Base-by-base conservation (phyloP, 2,113 vertebrate genomes). In the Cisticola juncidis region DNA sequence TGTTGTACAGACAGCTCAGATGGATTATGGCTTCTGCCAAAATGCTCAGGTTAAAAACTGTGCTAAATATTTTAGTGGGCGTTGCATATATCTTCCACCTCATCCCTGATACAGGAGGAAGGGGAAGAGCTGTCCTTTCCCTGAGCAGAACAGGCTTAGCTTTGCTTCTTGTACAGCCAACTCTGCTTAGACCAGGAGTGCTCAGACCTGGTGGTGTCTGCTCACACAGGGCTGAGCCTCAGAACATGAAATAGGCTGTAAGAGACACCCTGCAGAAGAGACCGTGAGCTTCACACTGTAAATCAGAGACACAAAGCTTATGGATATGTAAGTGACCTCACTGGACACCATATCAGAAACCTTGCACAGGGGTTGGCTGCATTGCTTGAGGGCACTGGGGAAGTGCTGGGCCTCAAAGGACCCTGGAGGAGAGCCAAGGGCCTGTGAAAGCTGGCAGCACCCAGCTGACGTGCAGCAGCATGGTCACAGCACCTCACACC, bases 401-500 rank as follows among this genome's bases (percentile, higher is more conserved):
- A 87, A 64, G 31, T 38, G 9, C 26, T 84, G 33, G 2, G 35
- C 24, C 56, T 18, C 14, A 44, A 58, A 53, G 31, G 6, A 18
- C 5, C 33, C 40, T 29, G 51, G 21, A 47, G 33, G 18, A 66
- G 35, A 85, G 35, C 35, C 21, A 11, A 51, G 36, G 61, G n/a
- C 26, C 62, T 1, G 1, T 28, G 42, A 17, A 54, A 78, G 26
- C 31, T 64, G 26, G 17, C 9, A 35, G 35, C 47, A 33, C 14
- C 40, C 16, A 60, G 29, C 26, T 76, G 11, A 40, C 13, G 44
- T 9, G 19, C 35, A 76, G 23, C 5, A 7, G n/a, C 51, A 6
- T 0, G 0, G 7, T 23, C 36, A 28, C 35, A 61, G 47, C 2
- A 0, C 21, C 56, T 53, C 3, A 44, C 17, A 9, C 8, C n/a